Evolutionary conservation across 2,797 vertebrate species (phyloP).

Genomic region (Eremophila alpestris): DNA sequence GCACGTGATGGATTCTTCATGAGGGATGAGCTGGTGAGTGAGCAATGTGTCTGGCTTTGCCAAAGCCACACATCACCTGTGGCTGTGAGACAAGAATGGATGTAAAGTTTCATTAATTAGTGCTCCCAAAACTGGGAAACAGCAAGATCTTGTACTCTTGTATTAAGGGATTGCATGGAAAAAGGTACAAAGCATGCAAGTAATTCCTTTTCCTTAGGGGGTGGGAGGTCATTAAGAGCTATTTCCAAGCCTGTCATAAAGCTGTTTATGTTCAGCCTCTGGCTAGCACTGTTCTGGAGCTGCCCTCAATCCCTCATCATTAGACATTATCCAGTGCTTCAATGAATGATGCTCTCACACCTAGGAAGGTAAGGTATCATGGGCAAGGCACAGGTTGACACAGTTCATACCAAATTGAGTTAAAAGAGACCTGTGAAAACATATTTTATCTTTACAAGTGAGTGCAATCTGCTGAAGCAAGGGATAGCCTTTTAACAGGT

Average conservation of each 20-base stretch:
- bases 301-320: not conserved
- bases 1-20: accelerated
- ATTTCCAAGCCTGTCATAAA: not conserved
- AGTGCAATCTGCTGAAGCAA: not conserved
- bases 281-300: not conserved
- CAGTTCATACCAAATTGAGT: not conserved
- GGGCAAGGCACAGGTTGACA: not conserved
- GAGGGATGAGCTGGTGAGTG: not conserved
- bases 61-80: not conserved
- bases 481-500: not conserved
- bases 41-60: not conserved
- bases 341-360: not conserved
- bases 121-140: not conserved
- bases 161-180: not conserved
- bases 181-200: not conserved
- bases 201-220: not conserved
- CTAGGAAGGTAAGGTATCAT: not conserved
- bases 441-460: not conserved
- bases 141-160: not conserved
- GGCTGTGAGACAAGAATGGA: not conserved
- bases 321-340: not conserved
- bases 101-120: not conserved
- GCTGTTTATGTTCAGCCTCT: not conserved
- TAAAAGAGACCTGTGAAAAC: not conserved
- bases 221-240: not conserved